Conservation (phyloP, 2,113 vertebrate species). For the Sinocyclocheilus rhinocerous region DNA sequence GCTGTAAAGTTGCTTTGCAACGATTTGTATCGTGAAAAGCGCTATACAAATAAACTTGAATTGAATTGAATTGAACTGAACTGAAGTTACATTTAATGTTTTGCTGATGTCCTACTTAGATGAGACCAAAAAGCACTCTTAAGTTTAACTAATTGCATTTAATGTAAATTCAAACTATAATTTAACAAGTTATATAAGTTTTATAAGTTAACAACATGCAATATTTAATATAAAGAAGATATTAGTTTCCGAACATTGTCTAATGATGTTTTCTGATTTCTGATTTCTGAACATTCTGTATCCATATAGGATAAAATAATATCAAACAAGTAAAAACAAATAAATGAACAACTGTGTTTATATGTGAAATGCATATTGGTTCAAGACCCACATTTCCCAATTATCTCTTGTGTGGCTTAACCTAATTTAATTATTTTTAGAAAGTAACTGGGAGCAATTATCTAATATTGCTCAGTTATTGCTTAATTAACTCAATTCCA, state of each 20-base stretch:
- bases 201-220: neutral
- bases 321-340: neutral
- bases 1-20: too few species aligned
- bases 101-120: neutral
- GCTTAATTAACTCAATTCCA: conserved; percentile 37
- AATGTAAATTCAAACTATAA: neutral
- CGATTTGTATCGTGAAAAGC: too few species aligned
- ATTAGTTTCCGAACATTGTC: neutral
- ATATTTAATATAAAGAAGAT: neutral
- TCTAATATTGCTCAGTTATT: neutral
- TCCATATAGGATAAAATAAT: neutral
- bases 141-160: neutral
- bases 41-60: too few species aligned
- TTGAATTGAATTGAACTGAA: too few species aligned
- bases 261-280: neutral
- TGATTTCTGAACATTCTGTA: neutral
- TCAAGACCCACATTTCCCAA: conserved; percentile 18
- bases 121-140: too few species aligned
- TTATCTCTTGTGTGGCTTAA: conserved; percentile 8
- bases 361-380: neutral
- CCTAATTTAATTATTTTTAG: conserved; percentile 24
- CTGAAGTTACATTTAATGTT: neutral
- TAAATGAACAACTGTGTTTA: neutral
- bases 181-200: too few species aligned
- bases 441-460: conserved; percentile 20